Conservation (phyloP, 2,113 vertebrate species). For the Pterocles gutturalis region DNA sequence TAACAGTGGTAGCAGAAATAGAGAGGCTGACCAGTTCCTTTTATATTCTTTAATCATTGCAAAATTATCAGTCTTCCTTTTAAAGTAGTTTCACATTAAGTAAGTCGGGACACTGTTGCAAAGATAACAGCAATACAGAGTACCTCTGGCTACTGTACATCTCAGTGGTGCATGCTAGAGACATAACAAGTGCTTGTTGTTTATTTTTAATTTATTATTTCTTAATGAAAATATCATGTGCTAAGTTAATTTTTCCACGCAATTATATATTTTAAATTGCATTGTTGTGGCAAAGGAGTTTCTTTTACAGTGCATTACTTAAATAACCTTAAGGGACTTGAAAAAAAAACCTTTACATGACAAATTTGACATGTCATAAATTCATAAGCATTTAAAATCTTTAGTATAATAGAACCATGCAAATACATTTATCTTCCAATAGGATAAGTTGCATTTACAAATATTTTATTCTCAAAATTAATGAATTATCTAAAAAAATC, state of each 20-base stretch:
- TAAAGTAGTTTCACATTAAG: background rate
- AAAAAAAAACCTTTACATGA: background rate
- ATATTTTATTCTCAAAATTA: background rate
- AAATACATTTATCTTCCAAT: background rate
- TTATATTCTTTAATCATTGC: background rate
- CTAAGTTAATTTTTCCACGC: background rate
- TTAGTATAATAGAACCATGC: background rate
- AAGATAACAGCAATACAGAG: background rate
- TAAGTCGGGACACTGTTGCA: background rate
- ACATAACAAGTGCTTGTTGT: background rate
- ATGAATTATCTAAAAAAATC: background rate
- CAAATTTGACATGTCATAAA: background rate
- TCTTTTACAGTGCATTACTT: background rate
- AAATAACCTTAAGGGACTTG: background rate
- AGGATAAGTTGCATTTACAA: background rate
- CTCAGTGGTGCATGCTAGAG: background rate
- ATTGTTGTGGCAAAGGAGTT: background rate
- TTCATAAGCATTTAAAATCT: background rate
- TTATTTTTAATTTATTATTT: background rate
- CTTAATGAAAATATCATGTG: background rate
- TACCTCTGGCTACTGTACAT: background rate
- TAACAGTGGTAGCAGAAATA: background rate
- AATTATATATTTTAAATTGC: conserved; percentile 37
- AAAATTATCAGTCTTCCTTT: background rate
- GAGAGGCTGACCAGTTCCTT: background rate